Percentiles rank a stretch among this genome's conserved stretches.
phyloP scores from a whole-genome alignment of 1,140 invertebrate species.

The Microplitis mediator region DNA sequence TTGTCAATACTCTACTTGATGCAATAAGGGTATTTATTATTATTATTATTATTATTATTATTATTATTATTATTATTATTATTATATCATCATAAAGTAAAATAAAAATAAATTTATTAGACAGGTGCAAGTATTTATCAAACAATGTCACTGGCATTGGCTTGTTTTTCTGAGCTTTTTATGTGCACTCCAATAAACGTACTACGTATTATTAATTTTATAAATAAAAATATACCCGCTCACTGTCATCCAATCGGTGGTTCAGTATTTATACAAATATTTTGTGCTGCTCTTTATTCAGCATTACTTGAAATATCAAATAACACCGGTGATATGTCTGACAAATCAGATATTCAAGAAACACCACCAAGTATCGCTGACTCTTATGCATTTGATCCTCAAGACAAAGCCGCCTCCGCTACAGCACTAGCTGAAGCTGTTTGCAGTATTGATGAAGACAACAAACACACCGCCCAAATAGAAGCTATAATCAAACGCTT shows the following conservation, averaged over 20 bases:
- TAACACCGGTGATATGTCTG: neutral
- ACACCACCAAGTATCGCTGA: conserved; percentile 21
- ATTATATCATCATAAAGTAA: neutral
- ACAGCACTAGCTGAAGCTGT: conserved; percentile 73
- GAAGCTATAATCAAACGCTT: conserved; percentile 65
- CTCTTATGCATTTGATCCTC: conserved; percentile 39
- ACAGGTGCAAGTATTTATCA: conserved; percentile 78
- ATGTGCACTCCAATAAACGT: conserved; percentile 68
- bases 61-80: neutral
- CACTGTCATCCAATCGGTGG: conserved; percentile 68
- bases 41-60: neutral
- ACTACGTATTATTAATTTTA: conserved; percentile 60
- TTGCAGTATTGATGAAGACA: conserved; percentile 77
- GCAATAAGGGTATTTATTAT: conserved; percentile 59
- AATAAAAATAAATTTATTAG: conserved; percentile 39
- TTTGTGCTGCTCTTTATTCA: conserved; percentile 50
- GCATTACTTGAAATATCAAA: conserved; percentile 41
- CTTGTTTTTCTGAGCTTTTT: conserved; percentile 70
- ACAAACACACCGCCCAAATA: conserved; percentile 75
- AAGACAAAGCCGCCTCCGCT: conserved; percentile 41
- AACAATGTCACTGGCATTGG: conserved; percentile 74
- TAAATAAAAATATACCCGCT: conserved; percentile 71
- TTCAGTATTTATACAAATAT: conserved; percentile 72
- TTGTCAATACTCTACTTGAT: conserved; percentile 69
- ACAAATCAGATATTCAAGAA: neutral